Evolutionary conservation across 2,113 vertebrate species (phyloP).

Genomic region (Stictonetta naevosa): DNA sequence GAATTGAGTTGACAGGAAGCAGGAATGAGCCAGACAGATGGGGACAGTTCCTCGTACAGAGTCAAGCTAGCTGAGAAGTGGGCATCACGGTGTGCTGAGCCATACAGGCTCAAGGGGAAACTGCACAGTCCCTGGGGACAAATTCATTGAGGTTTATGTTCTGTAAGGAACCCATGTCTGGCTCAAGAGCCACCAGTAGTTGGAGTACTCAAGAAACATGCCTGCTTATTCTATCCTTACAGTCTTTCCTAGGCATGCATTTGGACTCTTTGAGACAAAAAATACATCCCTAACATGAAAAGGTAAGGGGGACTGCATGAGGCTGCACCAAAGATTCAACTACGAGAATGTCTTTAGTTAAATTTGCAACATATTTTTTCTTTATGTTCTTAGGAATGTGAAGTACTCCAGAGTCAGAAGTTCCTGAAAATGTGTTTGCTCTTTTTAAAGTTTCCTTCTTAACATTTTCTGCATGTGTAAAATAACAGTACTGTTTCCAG

Average conservation of each 20-base stretch:
- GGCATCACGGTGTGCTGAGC: accelerated
- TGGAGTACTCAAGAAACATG: not conserved
- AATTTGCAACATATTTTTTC: not conserved
- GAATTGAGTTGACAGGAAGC: not conserved
- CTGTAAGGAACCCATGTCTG: accelerated
- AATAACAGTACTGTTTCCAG: not conserved
- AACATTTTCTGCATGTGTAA: not conserved
- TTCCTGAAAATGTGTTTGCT: not conserved
- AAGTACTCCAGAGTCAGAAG: not conserved
- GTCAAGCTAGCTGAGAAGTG: not conserved
- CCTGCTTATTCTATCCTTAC: not conserved
- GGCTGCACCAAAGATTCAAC: no score
- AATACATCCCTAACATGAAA: no score
- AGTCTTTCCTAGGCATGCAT: not conserved
- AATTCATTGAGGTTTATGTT: not conserved
- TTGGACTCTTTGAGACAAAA: not conserved
- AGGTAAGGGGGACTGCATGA: no score
- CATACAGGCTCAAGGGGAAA: not conserved
- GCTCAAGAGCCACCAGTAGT: not conserved
- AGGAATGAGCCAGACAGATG: not conserved
- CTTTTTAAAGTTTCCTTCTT: not conserved
- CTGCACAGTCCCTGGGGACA: not conserved
- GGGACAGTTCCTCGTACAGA: not conserved
- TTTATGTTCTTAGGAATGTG: not conserved
- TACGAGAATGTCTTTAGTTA: not conserved